phyloP scores from a whole-genome alignment of 1,140 invertebrate genomes.

The Cryptotermes secundus region DNA sequence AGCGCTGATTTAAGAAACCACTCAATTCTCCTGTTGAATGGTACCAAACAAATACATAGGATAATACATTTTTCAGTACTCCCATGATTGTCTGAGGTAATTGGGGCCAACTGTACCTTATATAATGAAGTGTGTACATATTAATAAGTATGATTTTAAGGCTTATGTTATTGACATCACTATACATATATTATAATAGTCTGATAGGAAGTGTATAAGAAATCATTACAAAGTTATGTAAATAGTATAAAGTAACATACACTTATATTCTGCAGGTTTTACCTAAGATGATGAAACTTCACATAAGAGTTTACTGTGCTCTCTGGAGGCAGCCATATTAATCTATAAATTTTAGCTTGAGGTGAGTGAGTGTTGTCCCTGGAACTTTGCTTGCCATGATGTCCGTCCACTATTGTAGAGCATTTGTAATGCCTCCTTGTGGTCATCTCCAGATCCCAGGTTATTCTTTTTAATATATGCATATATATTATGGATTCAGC shows the following conservation, averaged over 20 bases:
- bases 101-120: not conserved
- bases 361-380: not conserved
- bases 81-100: not conserved
- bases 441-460: not conserved
- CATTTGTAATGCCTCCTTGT: conserved; percentile 14
- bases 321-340: not conserved
- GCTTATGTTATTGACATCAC: not conserved
- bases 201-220: no score
- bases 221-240: no score
- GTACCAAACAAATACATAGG: no score
- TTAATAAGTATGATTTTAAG: not conserved
- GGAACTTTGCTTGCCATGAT: conserved; percentile 1
- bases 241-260: no score
- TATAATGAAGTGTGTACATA: not conserved
- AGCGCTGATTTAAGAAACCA: no score
- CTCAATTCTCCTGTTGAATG: no score
- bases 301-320: not conserved
- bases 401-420: not conserved
- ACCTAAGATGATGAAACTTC: not conserved
- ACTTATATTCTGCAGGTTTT: no score
- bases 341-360: not conserved
- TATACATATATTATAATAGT: no score
- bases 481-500: not conserved
- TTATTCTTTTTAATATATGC: not conserved
- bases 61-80: not conserved